Conservation (phyloP, 2,888 invertebrate species). For the Aphidoletes aphidimyza region DNA sequence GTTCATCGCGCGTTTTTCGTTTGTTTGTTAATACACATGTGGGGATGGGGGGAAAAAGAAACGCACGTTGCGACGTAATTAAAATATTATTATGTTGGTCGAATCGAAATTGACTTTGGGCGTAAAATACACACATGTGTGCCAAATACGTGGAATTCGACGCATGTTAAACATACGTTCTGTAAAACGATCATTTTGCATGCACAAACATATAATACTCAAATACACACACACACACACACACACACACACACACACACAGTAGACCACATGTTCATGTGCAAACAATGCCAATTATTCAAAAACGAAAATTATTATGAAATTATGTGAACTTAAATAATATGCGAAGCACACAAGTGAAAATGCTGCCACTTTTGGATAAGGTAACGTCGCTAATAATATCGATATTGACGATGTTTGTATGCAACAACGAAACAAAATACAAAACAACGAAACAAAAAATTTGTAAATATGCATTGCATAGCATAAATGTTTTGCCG, state of each 20-base stretch:
- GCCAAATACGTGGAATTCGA: too few relatives aligned
- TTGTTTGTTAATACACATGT: background rate
- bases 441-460: background rate
- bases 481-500: background rate
- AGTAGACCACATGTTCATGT: constrained; percentile 14
- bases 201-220: background rate
- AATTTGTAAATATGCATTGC: background rate
- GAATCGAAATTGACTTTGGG: background rate
- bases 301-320: constrained; percentile 18
- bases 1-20: background rate
- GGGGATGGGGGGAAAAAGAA: too few relatives aligned
- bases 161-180: too few relatives aligned
- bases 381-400: background rate
- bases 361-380: background rate
- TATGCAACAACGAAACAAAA: background rate
- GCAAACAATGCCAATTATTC: constrained; percentile 30
- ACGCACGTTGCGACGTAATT: background rate
- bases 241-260: background rate
- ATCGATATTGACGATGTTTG: background rate
- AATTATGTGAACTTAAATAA: constrained; percentile 48
- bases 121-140: too few relatives aligned
- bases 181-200: too few relatives aligned
- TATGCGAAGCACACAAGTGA: background rate
- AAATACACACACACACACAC: background rate
- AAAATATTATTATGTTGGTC: constrained; percentile 36